These are phyloP conservation scores for Dromius quadrimaculatus DNA, from an alignment of 2,888 invertebrate genomes.

Conservation along the genomic window DNA sequence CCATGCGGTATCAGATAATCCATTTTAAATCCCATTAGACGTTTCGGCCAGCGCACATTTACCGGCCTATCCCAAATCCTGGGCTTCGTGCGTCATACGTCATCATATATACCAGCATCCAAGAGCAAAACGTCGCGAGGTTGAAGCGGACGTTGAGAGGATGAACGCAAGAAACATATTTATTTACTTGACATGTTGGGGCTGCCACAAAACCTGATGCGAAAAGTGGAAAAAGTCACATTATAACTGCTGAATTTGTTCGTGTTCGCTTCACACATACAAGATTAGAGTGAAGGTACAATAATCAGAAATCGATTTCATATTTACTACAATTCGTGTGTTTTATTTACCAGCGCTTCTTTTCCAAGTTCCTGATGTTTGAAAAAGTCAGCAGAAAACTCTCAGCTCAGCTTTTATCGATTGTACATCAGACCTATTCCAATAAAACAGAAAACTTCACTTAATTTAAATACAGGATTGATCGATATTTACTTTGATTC, in stretches of 20 bases:
- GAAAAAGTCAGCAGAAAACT: too few species aligned
- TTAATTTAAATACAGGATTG: too few species aligned
- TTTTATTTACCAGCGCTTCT: too few species aligned
- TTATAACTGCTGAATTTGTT: background rate
- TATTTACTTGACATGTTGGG: slow-evolving; percentile 1
- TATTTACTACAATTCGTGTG: too few species aligned
- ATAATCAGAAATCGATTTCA: too few species aligned
- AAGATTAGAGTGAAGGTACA: too few species aligned
- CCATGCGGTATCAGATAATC: slow-evolving; percentile 44
- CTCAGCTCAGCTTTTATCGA: too few species aligned
- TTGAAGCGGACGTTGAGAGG: background rate
- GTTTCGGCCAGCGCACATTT: slow-evolving; percentile 29
- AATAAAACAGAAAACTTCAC: too few species aligned
- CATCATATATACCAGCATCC: slow-evolving; percentile 29
- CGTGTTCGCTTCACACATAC: too few species aligned
- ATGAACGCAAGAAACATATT: slow-evolving; percentile 26
- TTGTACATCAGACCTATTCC: too few species aligned
- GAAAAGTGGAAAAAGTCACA: background rate
- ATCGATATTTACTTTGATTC: too few species aligned
- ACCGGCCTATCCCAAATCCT: slow-evolving; percentile 25
- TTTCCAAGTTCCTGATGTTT: too few species aligned
- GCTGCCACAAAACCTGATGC: background rate
- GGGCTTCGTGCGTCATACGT: slow-evolving; percentile 37
- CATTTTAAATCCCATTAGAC: slow-evolving; percentile 47
- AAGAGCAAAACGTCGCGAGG: background rate